Evolutionary conservation across 1,140 invertebrate species (phyloP).

Genomic region (Drosophila navojoa): DNA sequence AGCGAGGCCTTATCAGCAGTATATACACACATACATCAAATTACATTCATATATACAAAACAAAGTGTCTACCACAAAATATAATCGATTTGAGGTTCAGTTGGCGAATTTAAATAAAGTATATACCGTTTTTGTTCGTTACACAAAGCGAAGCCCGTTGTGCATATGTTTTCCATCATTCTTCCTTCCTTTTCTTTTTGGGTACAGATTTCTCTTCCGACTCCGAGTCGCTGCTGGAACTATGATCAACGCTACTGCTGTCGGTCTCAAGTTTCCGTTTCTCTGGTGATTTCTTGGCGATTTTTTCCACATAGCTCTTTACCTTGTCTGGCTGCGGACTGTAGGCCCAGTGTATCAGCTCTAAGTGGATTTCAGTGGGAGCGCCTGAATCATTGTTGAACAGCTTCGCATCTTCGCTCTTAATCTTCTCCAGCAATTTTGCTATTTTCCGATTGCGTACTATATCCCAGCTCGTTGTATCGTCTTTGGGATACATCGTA

Average conservation of each 20-base stretch:
- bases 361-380: slow-evolving; percentile 86
- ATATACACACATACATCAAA: slow-evolving; percentile 52
- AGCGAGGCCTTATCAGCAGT: slow-evolving; percentile 45
- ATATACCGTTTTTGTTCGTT: slow-evolving; percentile 77
- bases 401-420: slow-evolving; percentile 84
- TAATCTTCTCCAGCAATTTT: slow-evolving; percentile 85
- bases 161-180: slow-evolving; percentile 16
- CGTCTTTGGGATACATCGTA: slow-evolving; percentile 85
- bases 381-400: slow-evolving; percentile 86
- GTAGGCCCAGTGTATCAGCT: slow-evolving; percentile 88
- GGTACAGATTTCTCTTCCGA: slow-evolving; percentile 58
- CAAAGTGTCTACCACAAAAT: slow-evolving; percentile 47
- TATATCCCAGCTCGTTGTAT: slow-evolving; percentile 87
- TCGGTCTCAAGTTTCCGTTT: slow-evolving; percentile 68
- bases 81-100: slow-evolving; percentile 73
- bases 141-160: slow-evolving; percentile 34
- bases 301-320: slow-evolving; percentile 74
- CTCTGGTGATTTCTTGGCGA: slow-evolving; percentile 61
- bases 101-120: slow-evolving; percentile 68
- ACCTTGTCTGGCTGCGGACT: slow-evolving; percentile 86
- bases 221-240: slow-evolving; percentile 40
- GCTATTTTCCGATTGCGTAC: slow-evolving; percentile 86
- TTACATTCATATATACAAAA: slow-evolving; percentile 30
- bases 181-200: slow-evolving; percentile 68
- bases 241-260: slow-evolving; percentile 54